Evolutionary conservation across 2,113 vertebrate species (phyloP), one percentile per base, ranked within the genome.

Genomic region (Lampris megalopsis): DNA sequence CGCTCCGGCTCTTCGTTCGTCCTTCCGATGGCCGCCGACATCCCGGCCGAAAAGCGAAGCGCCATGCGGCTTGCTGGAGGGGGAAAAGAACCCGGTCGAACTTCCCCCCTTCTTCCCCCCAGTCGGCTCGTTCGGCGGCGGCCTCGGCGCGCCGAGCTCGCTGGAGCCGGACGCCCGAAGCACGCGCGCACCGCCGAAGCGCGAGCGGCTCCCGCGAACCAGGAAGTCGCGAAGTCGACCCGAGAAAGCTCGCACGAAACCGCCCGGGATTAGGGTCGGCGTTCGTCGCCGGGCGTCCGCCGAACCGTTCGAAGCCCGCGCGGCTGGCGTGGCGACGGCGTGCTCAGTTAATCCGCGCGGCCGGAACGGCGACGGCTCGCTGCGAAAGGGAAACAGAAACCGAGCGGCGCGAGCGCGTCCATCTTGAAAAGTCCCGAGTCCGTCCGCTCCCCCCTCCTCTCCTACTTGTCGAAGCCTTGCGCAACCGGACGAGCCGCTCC

Each of bases 351-450:
- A 40, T 41, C 2, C 2, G 9, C 11, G 8, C 40, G 4, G 13
- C 35, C 8, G 1, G 3, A 47, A 8, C 42, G 3, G 3, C 48
- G 1, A 0, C 0, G 1, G 24, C 49, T 41, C 5, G 1, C 9
- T 6, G 3, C 63, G 76, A 89, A 92, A 91, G 77, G 62, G 89
- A 91, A 89, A 92, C 75, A 92, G 88, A 92, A 92, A 92, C 90
- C 88, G 81, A 85, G 81, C 73, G 56, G 68, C 57, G 11, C 2
- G 6, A 37, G 1, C 79, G 86, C 88, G 13, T 90, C 91, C 91
- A 92, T 92, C 85, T 92, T 92, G 90, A 77, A 91, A 24, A 85
- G 70, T 76, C 13, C 42, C 24, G 24, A 24, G 24, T 24, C 24
- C 24, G 24, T 24, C 24, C 24, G 24, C 0, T 24, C 24, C 24